Conservation (phyloP, 2,888 invertebrate genomes). For the Conomelus anceps region DNA sequence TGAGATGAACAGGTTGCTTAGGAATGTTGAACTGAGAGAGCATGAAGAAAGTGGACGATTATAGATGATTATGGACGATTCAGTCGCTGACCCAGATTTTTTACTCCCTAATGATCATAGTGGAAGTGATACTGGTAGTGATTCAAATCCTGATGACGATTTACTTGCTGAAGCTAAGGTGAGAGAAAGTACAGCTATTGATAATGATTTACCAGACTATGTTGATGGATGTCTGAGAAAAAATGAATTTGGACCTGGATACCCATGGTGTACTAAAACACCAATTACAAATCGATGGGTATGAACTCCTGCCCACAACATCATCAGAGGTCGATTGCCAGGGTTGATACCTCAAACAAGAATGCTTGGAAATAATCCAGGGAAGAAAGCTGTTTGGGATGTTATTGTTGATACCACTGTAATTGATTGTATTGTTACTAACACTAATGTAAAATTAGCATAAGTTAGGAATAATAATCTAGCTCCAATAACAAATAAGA, state of each 20-base stretch:
- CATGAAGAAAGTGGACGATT: too few relatives aligned
- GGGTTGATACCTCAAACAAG: not conserved
- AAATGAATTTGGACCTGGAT: not conserved
- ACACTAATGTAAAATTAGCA: conserved; percentile 1
- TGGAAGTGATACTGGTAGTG: too few relatives aligned
- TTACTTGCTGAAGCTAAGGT: too few relatives aligned
- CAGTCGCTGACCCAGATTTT: too few relatives aligned
- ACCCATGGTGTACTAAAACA: conserved; percentile 6
- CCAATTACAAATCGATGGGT: not conserved
- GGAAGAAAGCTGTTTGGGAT: not conserved
- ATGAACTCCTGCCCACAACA: not conserved
- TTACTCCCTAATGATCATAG: too few relatives aligned
- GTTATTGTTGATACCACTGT: not conserved
- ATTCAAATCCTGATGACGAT: too few relatives aligned
- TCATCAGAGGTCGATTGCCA: not conserved
- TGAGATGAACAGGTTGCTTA: too few relatives aligned
- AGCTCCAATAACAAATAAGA: conserved; percentile 2
- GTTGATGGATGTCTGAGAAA: not conserved
- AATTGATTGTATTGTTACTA: not conserved
- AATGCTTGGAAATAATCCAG: not conserved
- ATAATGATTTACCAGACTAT: not conserved
- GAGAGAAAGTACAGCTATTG: too few relatives aligned
- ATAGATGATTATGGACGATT: too few relatives aligned
- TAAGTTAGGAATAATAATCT: not conserved
- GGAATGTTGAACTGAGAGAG: too few relatives aligned